Percentiles rank a stretch among this genome's conserved stretches.
Conservation (phyloP, 2,888 invertebrate species). For the Rapana venosa region DNA sequence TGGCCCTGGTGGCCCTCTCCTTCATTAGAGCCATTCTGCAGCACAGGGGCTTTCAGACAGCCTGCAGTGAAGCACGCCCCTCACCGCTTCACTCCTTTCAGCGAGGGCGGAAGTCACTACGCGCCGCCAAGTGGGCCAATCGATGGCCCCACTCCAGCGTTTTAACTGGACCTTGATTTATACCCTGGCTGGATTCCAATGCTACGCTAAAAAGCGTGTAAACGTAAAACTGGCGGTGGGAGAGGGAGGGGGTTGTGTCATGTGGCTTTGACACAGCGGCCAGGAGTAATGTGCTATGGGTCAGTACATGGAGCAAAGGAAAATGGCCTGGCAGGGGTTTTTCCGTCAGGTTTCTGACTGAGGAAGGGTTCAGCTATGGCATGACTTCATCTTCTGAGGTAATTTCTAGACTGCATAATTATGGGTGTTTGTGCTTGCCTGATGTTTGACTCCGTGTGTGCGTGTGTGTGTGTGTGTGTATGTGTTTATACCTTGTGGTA, state of each 20-base stretch:
- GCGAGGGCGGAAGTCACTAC: constrained; percentile 34
- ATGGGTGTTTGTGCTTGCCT: neutral
- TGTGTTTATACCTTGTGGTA: neutral
- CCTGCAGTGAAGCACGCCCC: constrained; percentile 20
- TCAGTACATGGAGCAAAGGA: too few relatives aligned
- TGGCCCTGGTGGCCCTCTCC: neutral
- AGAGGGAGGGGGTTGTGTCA: neutral
- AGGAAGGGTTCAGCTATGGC: too few relatives aligned
- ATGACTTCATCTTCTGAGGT: too few relatives aligned
- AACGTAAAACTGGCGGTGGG: neutral
- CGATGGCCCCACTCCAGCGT: constrained; percentile 23
- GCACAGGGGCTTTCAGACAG: constrained; percentile 7
- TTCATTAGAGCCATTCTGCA: constrained; percentile 41
- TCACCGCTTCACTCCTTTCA: constrained; percentile 33
- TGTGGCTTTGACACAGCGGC: neutral
- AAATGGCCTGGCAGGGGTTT: too few relatives aligned
- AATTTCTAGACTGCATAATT: too few relatives aligned
- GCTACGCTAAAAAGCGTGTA: neutral
- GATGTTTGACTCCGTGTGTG: too few relatives aligned
- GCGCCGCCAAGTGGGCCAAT: constrained; percentile 36
- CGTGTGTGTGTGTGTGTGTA: too few relatives aligned
- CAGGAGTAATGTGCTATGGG: neutral
- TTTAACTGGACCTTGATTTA: constrained; percentile 22
- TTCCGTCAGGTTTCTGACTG: too few relatives aligned
- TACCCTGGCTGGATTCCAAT: neutral